A percentile compares a stretch with the other conserved stretches of the same genome.
Evolutionary conservation across 2,888 invertebrate genomes (phyloP).

Genomic region (Idaea straminata): DNA sequence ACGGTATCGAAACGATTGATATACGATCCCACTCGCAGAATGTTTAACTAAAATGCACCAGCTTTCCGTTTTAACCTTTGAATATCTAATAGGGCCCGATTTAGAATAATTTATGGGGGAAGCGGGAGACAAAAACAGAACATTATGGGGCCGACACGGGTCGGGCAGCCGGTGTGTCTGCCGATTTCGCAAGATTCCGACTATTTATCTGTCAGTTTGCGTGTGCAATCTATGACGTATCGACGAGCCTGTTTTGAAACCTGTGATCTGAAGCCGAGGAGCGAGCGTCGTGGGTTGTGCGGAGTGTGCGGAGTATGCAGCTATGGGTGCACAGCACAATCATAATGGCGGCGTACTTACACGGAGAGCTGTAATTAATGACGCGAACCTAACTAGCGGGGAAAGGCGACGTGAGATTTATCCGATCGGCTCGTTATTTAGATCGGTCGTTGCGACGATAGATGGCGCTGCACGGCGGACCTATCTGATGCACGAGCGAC

Average conservation of each 20-base stretch:
- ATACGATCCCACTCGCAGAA: slow-evolving; percentile 67
- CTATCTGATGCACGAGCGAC: slow-evolving; percentile 68
- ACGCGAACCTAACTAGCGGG: slow-evolving; percentile 63
- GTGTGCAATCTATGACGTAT: slow-evolving; percentile 13
- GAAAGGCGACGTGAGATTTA: slow-evolving; percentile 65
- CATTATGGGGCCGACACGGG: slow-evolving; percentile 60
- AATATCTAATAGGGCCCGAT: slow-evolving; percentile 77
- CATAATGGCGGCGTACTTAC: slow-evolving; percentile 60
- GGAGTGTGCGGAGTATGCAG: no score
- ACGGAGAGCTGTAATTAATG: slow-evolving; percentile 63
- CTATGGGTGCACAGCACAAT: slow-evolving; percentile 32
- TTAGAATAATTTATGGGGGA: slow-evolving; percentile 74
- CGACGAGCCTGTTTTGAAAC: slow-evolving; percentile 10
- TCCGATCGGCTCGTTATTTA: slow-evolving; percentile 73
- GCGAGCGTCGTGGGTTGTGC: slow-evolving; percentile 5
- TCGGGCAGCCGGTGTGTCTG: slow-evolving; percentile 51
- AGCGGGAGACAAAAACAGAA: slow-evolving; percentile 73
- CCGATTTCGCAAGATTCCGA: slow-evolving; percentile 25
- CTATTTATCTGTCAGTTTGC: slow-evolving; percentile 13
- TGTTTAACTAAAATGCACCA: slow-evolving; percentile 72
- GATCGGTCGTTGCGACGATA: slow-evolving; percentile 67
- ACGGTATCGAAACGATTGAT: slow-evolving; percentile 74
- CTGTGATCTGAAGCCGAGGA: slow-evolving; percentile 2
- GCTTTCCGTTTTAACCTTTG: slow-evolving; percentile 71
- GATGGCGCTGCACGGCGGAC: slow-evolving; percentile 58